Base-by-base conservation (phyloP, 2,113 vertebrate genomes). In the Sitta europaea region DNA sequence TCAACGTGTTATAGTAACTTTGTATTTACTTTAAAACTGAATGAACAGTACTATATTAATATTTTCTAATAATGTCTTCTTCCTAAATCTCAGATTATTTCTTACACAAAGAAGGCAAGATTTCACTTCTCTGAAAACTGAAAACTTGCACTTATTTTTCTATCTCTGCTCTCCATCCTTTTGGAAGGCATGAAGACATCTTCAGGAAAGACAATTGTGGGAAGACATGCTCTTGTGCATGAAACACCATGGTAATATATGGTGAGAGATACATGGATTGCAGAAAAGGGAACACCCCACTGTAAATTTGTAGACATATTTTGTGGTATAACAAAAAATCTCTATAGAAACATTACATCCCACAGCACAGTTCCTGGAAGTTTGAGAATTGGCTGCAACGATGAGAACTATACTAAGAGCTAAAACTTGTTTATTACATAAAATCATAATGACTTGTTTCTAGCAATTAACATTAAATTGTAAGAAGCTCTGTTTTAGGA, bases 281-380 rank as follows among this genome's bases (percentile, higher is more conserved):
- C 50, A 53, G 59, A 79, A 28, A 57, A 81, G 40, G 15, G 47
- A 77, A 54, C 79, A 75, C 28, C 55, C 90, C 9, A 11, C 87
- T 80, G 66, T 51, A 67, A 42, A 63, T 86, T 71, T 80, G 74
- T 66, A 83, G 71, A 91, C 81, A 63, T 97, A 79, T 58, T 90
- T 67, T 86, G 81, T 94, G 92, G 35, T 47, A 36, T 67, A 93
- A 90, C 66, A 24, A 71, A 90, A 78, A 66, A 51, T 76, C 55
- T 90, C 94, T 93, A 31, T 54, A 93, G 92, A 91, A 89, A 84
- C 68, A 47, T 92, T 90, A 20, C 50, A 93, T 78, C 86, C 88
- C 3, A 3, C 72, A 90, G 76, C 79, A 91, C 76, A 92, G 66
- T 96, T 97, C 88, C 86, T 93, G 76, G 88, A 97, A 96, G 88